phyloP scores from a whole-genome alignment of 2,797 vertebrate genomes.

The Carcharodon carcharias region DNA sequence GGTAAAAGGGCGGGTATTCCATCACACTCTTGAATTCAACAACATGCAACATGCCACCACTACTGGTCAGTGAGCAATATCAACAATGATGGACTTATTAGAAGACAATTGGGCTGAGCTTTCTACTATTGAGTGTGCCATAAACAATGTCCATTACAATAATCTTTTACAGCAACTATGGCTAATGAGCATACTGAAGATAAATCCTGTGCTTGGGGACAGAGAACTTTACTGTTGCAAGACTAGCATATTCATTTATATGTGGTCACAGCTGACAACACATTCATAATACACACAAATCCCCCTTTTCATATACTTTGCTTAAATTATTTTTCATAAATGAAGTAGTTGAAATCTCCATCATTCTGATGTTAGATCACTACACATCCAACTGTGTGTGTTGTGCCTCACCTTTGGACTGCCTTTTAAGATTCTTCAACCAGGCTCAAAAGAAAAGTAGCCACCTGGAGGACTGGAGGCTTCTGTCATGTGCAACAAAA shows the following conservation, averaged over 20 bases:
- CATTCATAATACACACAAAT: not conserved
- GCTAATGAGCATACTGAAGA: no score
- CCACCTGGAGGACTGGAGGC: not conserved
- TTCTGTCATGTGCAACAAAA: not conserved
- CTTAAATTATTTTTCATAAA: not conserved
- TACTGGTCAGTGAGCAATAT: not conserved
- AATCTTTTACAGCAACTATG: not conserved
- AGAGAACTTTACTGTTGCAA: not conserved
- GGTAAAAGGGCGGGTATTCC: not conserved
- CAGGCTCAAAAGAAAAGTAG: not conserved
- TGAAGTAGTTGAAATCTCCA: not conserved
- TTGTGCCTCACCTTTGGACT: not conserved
- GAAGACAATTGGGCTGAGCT: not conserved
- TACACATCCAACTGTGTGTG: not conserved
- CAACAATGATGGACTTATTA: not conserved
- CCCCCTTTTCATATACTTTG: not conserved
- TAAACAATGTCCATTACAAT: not conserved
- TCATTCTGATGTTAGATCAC: not conserved
- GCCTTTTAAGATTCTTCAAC: not conserved
- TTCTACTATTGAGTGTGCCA: not conserved
- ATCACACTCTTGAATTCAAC: not conserved
- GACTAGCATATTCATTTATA: not conserved
- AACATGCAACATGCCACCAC: not conserved
- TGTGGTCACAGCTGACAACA: not conserved
- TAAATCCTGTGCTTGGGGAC: not conserved